phyloP scores from a whole-genome alignment of 2,888 invertebrate species.

The Pimpla rufipes region DNA sequence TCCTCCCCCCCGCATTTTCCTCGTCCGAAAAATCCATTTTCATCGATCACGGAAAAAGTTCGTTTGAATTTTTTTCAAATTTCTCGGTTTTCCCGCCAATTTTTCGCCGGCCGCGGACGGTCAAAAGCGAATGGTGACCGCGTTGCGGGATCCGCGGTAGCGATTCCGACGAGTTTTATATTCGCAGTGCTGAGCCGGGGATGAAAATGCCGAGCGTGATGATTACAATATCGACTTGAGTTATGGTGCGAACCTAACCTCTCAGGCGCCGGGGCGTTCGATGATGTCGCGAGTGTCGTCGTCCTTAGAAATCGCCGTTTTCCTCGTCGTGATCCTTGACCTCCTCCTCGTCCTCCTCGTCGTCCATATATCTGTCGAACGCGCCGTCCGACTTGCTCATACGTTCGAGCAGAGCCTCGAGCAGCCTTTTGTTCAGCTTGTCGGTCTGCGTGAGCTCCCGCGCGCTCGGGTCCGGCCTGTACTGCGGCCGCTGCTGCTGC shows the following conservation, averaged over 20 bases:
- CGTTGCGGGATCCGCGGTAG: neutral
- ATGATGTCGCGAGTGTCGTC: neutral
- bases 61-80: no score
- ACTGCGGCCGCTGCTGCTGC: constrained; percentile 65
- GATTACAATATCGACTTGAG: neutral
- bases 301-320: constrained; percentile 75
- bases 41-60: neutral
- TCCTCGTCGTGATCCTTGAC: constrained; percentile 86
- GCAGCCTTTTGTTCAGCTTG: constrained; percentile 89
- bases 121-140: no score
- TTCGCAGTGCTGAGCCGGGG: no score
- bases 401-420: constrained; percentile 88
- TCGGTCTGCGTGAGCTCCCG: constrained; percentile 89
- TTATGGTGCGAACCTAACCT: constrained; percentile 36
- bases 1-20: constrained; percentile 51
- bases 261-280: neutral
- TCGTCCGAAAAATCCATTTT: constrained; percentile 65
- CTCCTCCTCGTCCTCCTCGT: constrained; percentile 80
- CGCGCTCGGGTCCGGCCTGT: constrained; percentile 71
- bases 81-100: constrained; percentile 46
- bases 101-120: neutral
- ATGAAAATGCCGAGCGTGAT: neutral
- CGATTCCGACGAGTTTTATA: neutral
- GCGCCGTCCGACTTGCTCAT: constrained; percentile 85
- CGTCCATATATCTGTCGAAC: constrained; percentile 78